Evolutionary conservation across 2,113 vertebrate genomes (phyloP).

Genomic region (Chionomys nivalis): DNA sequence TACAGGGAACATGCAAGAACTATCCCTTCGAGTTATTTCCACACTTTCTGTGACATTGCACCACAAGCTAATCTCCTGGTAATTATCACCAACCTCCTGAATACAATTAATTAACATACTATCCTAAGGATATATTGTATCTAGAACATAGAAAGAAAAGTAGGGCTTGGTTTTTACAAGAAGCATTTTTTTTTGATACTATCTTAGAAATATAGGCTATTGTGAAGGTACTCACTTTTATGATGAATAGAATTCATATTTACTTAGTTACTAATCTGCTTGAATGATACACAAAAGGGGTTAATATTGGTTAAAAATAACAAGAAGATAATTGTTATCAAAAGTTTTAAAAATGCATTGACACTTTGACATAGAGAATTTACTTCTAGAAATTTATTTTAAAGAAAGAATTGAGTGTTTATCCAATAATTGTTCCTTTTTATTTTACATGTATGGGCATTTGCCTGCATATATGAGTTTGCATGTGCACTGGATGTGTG

Average conservation of each 20-base stretch:
- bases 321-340: neutral
- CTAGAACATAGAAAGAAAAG: slow-evolving; percentile 50
- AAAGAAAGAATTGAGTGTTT: neutral
- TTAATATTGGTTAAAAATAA: slow-evolving; percentile 18
- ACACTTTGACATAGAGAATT: neutral
- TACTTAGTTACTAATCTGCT: slow-evolving; percentile 1
- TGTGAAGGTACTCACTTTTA: neutral
- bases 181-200: neutral
- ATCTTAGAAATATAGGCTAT: neutral
- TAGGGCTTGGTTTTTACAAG: slow-evolving; percentile 5
- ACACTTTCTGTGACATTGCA: slow-evolving; percentile 34
- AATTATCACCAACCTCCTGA: slow-evolving; percentile 20
- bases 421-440: neutral
- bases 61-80: slow-evolving; percentile 56
- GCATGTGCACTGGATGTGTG: no score
- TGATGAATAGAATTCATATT: neutral
- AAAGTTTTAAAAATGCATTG: slow-evolving; percentile 25
- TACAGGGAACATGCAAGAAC: neutral
- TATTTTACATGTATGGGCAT: neutral
- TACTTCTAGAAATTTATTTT: slow-evolving; percentile 10
- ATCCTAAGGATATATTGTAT: neutral
- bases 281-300: neutral
- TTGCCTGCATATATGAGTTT: neutral
- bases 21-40: slow-evolving; percentile 50
- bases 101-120: neutral